A percentile compares a stretch with the other conserved stretches of the same genome.
These are phyloP conservation scores for Craseonycteris thonglongyai DNA, from an alignment of 2,113 vertebrate genomes.

Conservation along the genomic window DNA sequence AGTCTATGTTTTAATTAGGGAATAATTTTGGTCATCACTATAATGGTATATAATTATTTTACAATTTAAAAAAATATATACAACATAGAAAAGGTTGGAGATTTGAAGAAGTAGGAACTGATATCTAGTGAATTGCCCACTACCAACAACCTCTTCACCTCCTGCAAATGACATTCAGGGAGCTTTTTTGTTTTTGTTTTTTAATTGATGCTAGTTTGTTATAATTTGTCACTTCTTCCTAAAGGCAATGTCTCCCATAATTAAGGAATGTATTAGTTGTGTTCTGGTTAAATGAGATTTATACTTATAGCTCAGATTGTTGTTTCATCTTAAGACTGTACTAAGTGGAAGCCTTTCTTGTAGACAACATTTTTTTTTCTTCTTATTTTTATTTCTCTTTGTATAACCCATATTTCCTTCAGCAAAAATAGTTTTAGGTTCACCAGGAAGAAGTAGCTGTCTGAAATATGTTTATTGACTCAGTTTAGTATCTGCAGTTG, in stretches of 20 bases:
- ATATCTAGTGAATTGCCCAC: background rate
- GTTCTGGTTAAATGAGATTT: background rate
- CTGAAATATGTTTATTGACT: constrained; percentile 55
- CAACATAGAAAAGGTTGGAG: background rate
- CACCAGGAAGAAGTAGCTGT: constrained; percentile 48
- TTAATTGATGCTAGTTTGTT: background rate
- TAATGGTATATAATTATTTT: background rate
- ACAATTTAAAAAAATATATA: background rate
- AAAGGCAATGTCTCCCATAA: background rate
- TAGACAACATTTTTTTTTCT: background rate
- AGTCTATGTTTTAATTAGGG: background rate
- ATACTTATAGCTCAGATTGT: background rate
- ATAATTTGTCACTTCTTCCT: background rate
- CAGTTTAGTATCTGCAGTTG: background rate
- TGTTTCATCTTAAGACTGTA: background rate
- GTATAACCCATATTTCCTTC: background rate
- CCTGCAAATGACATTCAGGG: background rate
- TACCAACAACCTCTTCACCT: background rate
- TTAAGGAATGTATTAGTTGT: background rate
- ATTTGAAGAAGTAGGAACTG: background rate
- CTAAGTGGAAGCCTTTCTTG: background rate
- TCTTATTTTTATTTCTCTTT: constrained; percentile 25
- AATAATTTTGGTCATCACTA: background rate
- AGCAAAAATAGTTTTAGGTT: background rate
- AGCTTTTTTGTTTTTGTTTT: background rate